Evolutionary conservation across 2,797 vertebrate species (phyloP).

Genomic region (Sebastes itinus): DNA sequence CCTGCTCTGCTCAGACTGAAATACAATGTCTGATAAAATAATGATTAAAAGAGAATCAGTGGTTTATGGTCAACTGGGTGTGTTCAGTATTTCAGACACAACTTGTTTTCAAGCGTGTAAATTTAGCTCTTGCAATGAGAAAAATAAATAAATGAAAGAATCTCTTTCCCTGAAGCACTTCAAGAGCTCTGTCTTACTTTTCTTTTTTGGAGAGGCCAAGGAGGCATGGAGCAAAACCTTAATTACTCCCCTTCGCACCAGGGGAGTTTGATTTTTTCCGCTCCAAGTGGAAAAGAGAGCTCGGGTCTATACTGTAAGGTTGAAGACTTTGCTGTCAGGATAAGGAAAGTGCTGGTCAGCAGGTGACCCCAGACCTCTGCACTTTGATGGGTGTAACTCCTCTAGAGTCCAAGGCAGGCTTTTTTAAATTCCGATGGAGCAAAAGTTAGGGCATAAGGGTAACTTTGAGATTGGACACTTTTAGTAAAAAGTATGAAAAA

Average conservation of each 20-base stretch:
- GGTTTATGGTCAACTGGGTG: not conserved
- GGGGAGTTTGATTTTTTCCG: conserved; percentile 76
- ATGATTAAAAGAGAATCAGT: conserved; percentile 22
- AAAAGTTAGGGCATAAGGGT: not conserved
- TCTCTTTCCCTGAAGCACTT: conserved; percentile 27
- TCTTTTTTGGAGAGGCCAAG: conserved; percentile 62
- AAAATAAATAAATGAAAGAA: not conserved
- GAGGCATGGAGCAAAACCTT: conserved; percentile 75
- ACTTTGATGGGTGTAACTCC: not conserved
- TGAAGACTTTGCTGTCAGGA: conserved; percentile 20
- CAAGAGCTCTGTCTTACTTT: conserved; percentile 43
- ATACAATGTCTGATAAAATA: conserved; percentile 30
- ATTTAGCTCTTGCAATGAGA: conserved; percentile 42
- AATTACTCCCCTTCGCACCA: conserved; percentile 77
- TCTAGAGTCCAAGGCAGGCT: not conserved
- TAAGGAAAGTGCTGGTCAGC: conserved; percentile 34
- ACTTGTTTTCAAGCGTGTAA: not conserved
- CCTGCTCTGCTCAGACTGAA: conserved; percentile 9
- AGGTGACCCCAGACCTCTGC: conserved; percentile 11
- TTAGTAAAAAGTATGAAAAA: not conserved
- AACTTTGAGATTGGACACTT: not conserved
- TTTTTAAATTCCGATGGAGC: not conserved
- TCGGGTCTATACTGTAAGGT: conserved; percentile 30
- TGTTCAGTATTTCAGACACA: conserved; percentile 19
- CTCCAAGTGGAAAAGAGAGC: conserved; percentile 58